These are phyloP conservation scores for Aleiodes leptofemur DNA, from an alignment of 2,888 invertebrate genomes.

Conservation along the genomic window DNA sequence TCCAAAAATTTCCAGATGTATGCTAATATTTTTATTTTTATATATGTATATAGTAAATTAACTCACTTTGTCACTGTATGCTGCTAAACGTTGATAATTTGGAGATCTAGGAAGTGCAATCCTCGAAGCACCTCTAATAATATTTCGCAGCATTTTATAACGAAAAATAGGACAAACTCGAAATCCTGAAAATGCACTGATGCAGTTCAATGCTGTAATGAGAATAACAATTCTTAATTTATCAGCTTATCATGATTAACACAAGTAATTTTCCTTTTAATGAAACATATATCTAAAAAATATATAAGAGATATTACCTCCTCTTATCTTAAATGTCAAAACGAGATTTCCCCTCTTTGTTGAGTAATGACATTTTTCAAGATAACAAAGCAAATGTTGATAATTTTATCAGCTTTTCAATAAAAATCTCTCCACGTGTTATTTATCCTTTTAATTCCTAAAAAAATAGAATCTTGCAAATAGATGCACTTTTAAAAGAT, in stretches of 20 bases:
- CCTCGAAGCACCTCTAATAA: background rate
- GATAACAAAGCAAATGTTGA: too few relatives aligned
- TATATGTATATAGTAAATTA: background rate
- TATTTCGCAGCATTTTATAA: slow-evolving; percentile 6
- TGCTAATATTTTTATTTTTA: too few relatives aligned
- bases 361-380: too few relatives aligned
- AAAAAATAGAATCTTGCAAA: background rate
- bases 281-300: too few relatives aligned
- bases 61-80: slow-evolving; percentile 25
- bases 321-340: too few relatives aligned
- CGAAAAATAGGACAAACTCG: background rate
- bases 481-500: background rate
- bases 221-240: background rate
- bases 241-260: too few relatives aligned
- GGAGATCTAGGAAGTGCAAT: background rate
- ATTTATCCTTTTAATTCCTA: background rate
- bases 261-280: too few relatives aligned
- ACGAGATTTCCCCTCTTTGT: too few relatives aligned
- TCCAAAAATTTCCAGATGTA: too few relatives aligned
- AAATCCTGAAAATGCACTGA: background rate
- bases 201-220: background rate
- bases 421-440: background rate
- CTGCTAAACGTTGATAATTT: slow-evolving; percentile 21
- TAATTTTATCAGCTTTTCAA: too few relatives aligned
- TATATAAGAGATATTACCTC: too few relatives aligned